Conservation (phyloP, 2,797 vertebrate genomes). For the Rachycentron canadum region DNA sequence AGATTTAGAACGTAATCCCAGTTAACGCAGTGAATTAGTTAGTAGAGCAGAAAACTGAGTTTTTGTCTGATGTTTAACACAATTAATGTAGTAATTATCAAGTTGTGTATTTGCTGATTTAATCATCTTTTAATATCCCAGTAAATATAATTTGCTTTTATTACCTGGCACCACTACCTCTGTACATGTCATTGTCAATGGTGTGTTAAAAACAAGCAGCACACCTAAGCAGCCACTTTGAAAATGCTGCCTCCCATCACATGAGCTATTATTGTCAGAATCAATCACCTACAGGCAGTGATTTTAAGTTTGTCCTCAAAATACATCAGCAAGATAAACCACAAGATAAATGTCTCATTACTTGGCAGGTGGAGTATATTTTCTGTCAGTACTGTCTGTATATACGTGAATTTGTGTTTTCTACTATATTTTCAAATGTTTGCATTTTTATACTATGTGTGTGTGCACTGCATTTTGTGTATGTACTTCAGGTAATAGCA, state of each 20-base stretch:
- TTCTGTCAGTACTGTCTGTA: slow-evolving; percentile 7
- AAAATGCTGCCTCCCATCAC: background rate
- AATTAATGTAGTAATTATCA: background rate
- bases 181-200: background rate
- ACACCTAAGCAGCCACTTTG: background rate
- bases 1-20: slow-evolving; percentile 31
- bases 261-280: background rate
- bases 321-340: slow-evolving; percentile 57
- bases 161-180: background rate
- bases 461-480: slow-evolving; percentile 25
- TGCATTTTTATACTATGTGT: background rate
- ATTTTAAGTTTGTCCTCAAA: slow-evolving; percentile 62
- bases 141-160: background rate
- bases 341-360: slow-evolving; percentile 64
- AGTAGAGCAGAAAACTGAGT: background rate
- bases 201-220: background rate
- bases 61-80: background rate
- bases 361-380: slow-evolving; percentile 33
- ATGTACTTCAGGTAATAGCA: slow-evolving; percentile 86
- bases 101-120: background rate
- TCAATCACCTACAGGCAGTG: background rate
- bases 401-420: slow-evolving; percentile 13
- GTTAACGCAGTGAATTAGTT: background rate
- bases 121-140: background rate
- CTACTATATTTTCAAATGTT: slow-evolving; percentile 16